A percentile compares a stretch with the other conserved stretches of the same genome.
Evolutionary conservation across 2,888 invertebrate species (phyloP).

Genomic region (Malacosoma neustria): DNA sequence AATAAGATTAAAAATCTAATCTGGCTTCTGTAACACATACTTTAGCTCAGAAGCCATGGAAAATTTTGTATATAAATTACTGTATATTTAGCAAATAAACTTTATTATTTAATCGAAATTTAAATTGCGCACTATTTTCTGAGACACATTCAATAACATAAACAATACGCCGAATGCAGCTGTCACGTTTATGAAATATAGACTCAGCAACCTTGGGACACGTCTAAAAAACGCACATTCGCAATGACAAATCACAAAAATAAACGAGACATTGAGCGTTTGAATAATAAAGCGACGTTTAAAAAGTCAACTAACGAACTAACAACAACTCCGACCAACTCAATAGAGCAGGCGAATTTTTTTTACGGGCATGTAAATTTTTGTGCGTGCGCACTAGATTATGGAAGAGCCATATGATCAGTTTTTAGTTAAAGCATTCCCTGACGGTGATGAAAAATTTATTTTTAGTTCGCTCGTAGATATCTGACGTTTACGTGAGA

Average conservation of each 20-base stretch:
- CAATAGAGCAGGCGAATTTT: slow-evolving; percentile 32
- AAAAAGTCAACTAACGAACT: slow-evolving; percentile 12
- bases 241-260: slow-evolving; percentile 30
- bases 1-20: too few relatives aligned
- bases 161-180: not conserved
- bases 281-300: slow-evolving; percentile 41
- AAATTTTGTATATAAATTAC: too few relatives aligned
- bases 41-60: too few relatives aligned
- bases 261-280: slow-evolving; percentile 40
- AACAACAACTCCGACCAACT: slow-evolving; percentile 23
- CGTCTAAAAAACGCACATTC: slow-evolving; percentile 32
- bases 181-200: slow-evolving; percentile 25
- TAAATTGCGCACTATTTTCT: too few relatives aligned
- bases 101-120: too few relatives aligned
- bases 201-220: slow-evolving; percentile 39
- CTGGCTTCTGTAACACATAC: too few relatives aligned
- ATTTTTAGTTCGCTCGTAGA: slow-evolving; percentile 38
- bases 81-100: too few relatives aligned
- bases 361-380: slow-evolving; percentile 30
- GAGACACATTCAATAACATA: not conserved
- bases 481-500: slow-evolving; percentile 32
- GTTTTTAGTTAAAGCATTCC: slow-evolving; percentile 42
- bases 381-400: slow-evolving; percentile 24
- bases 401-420: too few relatives aligned
- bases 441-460: slow-evolving; percentile 37